phyloP scores from a whole-genome alignment of 1,140 invertebrate genomes.

The Drosophila arawakana region DNA sequence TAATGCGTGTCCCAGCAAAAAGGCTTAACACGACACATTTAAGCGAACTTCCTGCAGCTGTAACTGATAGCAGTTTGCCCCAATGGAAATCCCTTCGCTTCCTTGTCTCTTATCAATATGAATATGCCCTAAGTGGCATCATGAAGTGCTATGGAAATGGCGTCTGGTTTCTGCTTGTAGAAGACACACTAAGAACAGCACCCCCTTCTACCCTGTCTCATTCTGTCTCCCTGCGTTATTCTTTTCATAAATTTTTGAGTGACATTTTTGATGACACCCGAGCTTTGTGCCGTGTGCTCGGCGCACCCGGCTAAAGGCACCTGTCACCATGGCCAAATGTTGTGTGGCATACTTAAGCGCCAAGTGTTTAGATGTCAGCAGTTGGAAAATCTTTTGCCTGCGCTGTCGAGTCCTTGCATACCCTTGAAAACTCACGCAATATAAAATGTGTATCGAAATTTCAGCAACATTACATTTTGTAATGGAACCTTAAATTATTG shows the following conservation, averaged over 20 bases:
- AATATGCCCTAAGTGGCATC: conserved; percentile 75
- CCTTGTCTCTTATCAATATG: conserved; percentile 76
- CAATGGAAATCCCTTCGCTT: conserved; percentile 3
- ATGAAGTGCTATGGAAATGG: conserved; percentile 58
- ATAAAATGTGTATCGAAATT: background rate
- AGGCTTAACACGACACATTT: conserved; percentile 78
- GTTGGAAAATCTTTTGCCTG: conserved; percentile 23
- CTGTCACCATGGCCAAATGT: conserved; percentile 79
- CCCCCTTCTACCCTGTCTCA: conserved; percentile 25
- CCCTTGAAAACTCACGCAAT: conserved; percentile 23
- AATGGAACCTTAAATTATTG: background rate
- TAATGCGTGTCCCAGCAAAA: conserved; percentile 67
- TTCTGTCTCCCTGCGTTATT: conserved; percentile 65
- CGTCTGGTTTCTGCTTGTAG: conserved; percentile 41
- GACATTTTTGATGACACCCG: conserved; percentile 80
- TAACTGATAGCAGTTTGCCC: conserved; percentile 60
- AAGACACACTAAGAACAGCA: conserved; percentile 4
- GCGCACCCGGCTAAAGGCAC: conserved; percentile 73
- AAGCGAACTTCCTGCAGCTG: conserved; percentile 79
- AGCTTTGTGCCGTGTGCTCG: conserved; percentile 73
- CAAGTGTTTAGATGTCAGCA: conserved; percentile 79
- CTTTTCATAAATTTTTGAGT: conserved; percentile 82
- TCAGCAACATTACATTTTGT: background rate
- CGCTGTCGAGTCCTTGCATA: conserved; percentile 20
- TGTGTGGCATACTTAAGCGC: conserved; percentile 75